Base-by-base conservation (phyloP, 2,888 invertebrate species). In the Xestia xanthographa region DNA sequence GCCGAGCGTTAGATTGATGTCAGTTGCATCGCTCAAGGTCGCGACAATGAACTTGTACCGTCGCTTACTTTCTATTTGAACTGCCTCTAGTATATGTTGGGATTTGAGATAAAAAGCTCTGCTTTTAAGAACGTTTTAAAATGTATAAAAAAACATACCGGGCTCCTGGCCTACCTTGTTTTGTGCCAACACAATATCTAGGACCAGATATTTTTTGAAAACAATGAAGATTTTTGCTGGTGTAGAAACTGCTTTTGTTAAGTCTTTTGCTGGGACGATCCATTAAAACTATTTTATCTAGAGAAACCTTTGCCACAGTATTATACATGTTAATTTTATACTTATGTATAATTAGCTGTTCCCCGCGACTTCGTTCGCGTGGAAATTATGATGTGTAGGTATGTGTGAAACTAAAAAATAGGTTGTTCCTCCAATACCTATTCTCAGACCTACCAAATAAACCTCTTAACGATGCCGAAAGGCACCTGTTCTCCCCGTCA, bases 21-120 rank as follows among this genome's bases (percentile, higher is more conserved):
- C 84, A 74, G 85, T 79, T 83, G 83, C 87, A 86, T 82, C 83
- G 80, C 76, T 88, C 94, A 95, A 95, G 95, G 95, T 91, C 93
- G 87, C 85, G 91, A 72, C 93, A 93, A 87, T 93, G 94, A 94
- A 94, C 95, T 92, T 91, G 83, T 72, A 68, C 38, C 73, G 77
- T 77, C 82, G 82, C 88, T 91, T 92, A 95, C 95, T 95, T 95
- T 95, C 95, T 95, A 95, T 95, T 95, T 94, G 91, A 88, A 75
- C 71, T 87, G 67, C 12, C 17, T 29, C 8, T 58, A 79, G 85
- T 82, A 87, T 84, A 87, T 17, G 86, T 50, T 66, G 12, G 11
- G 11, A 14, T 60, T 3, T 5, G 2, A 73, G 62, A 86, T 75
- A 53, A 70, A 72, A 58, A 38, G 14, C 20, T 48, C 29, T 9